Evolutionary conservation across 2,113 vertebrate genomes (phyloP), one percentile per base, ranked within the genome.

Genomic region (Chamaetylas fuelleborni): DNA sequence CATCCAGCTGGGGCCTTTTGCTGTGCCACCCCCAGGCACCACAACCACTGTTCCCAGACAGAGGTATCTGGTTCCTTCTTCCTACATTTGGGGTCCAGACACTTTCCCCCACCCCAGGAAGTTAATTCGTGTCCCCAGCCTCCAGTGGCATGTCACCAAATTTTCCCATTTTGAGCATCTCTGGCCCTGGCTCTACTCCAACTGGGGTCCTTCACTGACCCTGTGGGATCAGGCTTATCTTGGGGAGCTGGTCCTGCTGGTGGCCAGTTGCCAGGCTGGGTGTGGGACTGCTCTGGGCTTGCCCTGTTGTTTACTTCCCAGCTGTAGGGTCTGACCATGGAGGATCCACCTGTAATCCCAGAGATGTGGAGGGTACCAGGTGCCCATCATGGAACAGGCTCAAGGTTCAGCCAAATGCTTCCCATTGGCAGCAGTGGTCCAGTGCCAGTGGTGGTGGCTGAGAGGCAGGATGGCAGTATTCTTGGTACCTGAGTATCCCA

Each of bases 361-460:
- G 58, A 64, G 34, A 4, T 50, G 45, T 34, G 14, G 5, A 25
- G 10, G 12, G 4, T 19, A 42, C 29, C 0, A 3, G 43, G 29
- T 69, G 33, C 62, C 57, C 2, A 1, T 65, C 2, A 4, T 22
- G 34, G 45, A 73, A 25, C 1, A 6, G 43, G 29, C 3, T 22
- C 62, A 79, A 31, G 28, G 25, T 87, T 86, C 0, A 2, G 25
- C 43, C 1, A 5, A 87, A 48, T 3, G 1, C 31, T 82, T 17
- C 19, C 26, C 9, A 8, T 33, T 66, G 18, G 4, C 6, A 26
- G 4, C 33, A n/a, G 36, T 1, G 7, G 34, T 48, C 20, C 47
- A 14, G 19, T 5, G 3, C 0, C 2, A 42, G 33, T 17, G 18
- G 12, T 1, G 1, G 23, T 50, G 62, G 25, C 29, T 2, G 8